A percentile compares a stretch with the other conserved stretches of the same genome.
These are phyloP conservation scores for Chroicocephalus ridibundus DNA, from an alignment of 2,113 vertebrate species.

Conservation along the genomic window DNA sequence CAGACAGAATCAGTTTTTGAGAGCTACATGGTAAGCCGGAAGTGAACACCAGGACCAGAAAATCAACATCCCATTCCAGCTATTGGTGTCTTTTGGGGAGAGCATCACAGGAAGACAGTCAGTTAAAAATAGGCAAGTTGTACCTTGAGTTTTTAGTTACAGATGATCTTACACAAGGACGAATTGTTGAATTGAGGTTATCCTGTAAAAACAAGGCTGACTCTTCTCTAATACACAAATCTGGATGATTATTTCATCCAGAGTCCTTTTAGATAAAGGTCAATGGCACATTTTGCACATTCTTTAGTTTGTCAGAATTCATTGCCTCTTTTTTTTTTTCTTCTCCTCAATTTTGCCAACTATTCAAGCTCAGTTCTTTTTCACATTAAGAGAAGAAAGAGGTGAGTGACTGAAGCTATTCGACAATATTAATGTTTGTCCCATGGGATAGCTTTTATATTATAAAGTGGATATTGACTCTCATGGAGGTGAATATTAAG, in stretches of 20 bases:
- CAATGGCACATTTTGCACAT: not conserved
- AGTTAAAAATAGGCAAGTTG: not conserved
- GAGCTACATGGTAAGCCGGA: not conserved
- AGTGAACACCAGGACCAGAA: not conserved
- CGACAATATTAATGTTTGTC: slow-evolving; percentile 7
- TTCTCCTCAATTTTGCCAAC: not conserved
- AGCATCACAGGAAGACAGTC: not conserved
- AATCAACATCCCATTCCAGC: not conserved
- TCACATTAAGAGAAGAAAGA: slow-evolving; percentile 21
- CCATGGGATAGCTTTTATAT: slow-evolving; percentile 16
- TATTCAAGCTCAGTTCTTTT: not conserved
- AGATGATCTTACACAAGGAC: not conserved
- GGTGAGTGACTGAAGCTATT: slow-evolving; percentile 7
- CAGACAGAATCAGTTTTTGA: not conserved
- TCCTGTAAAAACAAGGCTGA: not conserved
- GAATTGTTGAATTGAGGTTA: not conserved
- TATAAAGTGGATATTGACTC: slow-evolving; percentile 60
- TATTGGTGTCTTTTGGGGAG: not conserved
- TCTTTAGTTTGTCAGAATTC: slow-evolving; percentile 14
- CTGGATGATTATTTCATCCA: not conserved
- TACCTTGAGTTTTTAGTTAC: not conserved
- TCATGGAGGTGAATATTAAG: slow-evolving; percentile 55
- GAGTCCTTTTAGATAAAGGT: not conserved
- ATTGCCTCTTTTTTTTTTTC: not conserved
- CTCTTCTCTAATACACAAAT: not conserved